A percentile compares a stretch with the other conserved stretches of the same genome.
Evolutionary conservation across 1,140 invertebrate species (phyloP).

Genomic region (Drosophila equinoxialis): DNA sequence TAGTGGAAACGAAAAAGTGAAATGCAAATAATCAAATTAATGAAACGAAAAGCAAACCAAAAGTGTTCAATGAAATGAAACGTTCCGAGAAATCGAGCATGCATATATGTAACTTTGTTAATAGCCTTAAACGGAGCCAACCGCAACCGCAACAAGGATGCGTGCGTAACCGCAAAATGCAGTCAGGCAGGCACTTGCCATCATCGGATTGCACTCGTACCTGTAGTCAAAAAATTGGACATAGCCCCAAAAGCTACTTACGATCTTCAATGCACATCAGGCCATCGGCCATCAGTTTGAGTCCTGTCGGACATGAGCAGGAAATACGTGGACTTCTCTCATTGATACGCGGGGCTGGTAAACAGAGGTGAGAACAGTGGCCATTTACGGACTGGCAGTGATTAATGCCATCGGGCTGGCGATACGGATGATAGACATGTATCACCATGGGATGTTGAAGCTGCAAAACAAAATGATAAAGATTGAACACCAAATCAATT

Average conservation of each 20-base stretch:
- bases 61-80: constrained; percentile 38
- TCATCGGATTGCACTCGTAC: too few species aligned
- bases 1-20: too few species aligned
- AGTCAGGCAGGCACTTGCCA: constrained; percentile 90
- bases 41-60: constrained; percentile 23
- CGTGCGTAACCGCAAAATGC: constrained; percentile 85
- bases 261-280: constrained; percentile 94
- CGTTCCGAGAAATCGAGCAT: constrained; percentile 24
- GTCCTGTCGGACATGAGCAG: constrained; percentile 94
- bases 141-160: constrained; percentile 84
- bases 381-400: constrained; percentile 95
- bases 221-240: constrained; percentile 90
- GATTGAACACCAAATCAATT: neutral
- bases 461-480: constrained; percentile 78
- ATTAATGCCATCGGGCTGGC: constrained; percentile 95
- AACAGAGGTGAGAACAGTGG: constrained; percentile 95
- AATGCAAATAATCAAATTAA: constrained; percentile 13
- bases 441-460: constrained; percentile 92
- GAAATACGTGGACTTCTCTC: constrained; percentile 89
- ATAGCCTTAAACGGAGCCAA: constrained; percentile 83
- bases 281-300: constrained; percentile 89
- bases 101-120: constrained; percentile 26
- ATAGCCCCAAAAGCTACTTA: constrained; percentile 85
- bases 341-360: constrained; percentile 92
- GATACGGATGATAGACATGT: constrained; percentile 96